Percentiles rank a stretch among this genome's conserved stretches.
Evolutionary conservation across 2,888 invertebrate species (phyloP).

Genomic region (Euzetes globulus): DNA sequence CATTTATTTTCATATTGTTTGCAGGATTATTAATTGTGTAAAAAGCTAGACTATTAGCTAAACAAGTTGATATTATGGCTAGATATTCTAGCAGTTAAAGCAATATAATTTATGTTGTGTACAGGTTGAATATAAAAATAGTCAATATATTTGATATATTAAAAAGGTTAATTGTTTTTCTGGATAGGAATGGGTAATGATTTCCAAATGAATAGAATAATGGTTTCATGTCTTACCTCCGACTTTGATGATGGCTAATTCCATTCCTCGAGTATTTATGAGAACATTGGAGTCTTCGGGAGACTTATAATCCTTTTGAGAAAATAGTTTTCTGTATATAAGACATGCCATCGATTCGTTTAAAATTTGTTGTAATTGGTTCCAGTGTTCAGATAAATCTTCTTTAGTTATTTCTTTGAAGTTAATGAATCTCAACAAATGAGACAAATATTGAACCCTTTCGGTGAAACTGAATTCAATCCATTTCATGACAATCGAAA

Average conservation of each 20-base stretch:
- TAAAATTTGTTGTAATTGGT: background rate
- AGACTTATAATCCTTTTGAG: conserved; percentile 14
- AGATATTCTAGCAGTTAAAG: no score
- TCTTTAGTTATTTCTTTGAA: conserved; percentile 50
- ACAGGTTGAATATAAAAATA: no score
- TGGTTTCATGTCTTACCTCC: conserved; percentile 49
- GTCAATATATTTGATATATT: no score
- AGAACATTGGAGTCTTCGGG: conserved; percentile 45
- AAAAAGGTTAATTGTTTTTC: no score
- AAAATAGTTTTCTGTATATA: conserved; percentile 1
- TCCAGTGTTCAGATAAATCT: conserved; percentile 42
- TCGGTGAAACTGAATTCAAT: conserved; percentile 50
- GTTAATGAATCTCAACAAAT: conserved; percentile 51
- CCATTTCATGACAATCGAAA: conserved; percentile 57
- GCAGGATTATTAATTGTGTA: no score
- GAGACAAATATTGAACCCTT: conserved; percentile 48
- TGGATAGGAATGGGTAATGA: no score
- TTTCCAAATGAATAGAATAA: no score
- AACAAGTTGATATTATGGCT: no score
- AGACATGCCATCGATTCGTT: background rate
- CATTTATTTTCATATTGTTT: no score
- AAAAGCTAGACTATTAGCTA: no score
- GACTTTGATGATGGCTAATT: conserved; percentile 59
- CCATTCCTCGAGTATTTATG: conserved; percentile 61
- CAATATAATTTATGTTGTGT: no score